These are phyloP conservation scores for Dolichomitus sp. DNA, from an alignment of 2,888 invertebrate species.

Conservation along the genomic window DNA sequence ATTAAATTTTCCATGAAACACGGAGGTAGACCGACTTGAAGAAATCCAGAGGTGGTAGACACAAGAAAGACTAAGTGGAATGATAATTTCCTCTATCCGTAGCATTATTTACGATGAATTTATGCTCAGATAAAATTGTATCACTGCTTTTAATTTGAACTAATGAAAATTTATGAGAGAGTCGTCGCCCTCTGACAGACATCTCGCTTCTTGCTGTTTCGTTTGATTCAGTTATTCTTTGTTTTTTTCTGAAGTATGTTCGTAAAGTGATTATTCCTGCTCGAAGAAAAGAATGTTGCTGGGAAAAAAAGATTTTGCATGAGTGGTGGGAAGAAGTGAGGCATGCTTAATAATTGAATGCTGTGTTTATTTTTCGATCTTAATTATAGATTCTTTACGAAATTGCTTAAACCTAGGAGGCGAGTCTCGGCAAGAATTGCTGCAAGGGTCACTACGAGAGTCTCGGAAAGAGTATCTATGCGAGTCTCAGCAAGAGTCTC, in stretches of 20 bases:
- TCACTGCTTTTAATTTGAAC: conserved; percentile 57
- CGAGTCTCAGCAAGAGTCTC: too few species aligned
- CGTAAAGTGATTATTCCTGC: background rate
- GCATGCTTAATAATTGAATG: too few species aligned
- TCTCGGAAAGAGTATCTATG: too few species aligned
- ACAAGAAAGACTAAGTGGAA: conserved; percentile 2
- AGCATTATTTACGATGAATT: conserved; percentile 42
- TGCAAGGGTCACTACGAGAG: too few species aligned
- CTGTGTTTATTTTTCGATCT: too few species aligned
- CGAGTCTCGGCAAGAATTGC: too few species aligned
- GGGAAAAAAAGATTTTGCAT: background rate
- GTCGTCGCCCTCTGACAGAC: background rate
- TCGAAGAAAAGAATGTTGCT: background rate
- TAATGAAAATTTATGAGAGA: conserved; percentile 54
- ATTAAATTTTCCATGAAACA: conserved; percentile 24
- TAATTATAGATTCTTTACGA: too few species aligned
- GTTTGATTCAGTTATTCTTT: background rate
- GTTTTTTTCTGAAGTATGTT: background rate
- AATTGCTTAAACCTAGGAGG: too few species aligned
- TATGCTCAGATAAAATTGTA: conserved; percentile 60
- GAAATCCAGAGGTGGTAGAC: background rate
- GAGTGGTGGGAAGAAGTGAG: too few species aligned
- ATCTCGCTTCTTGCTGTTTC: background rate
- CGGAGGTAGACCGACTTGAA: background rate
- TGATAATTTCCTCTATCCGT: conserved; percentile 28